Evolutionary conservation across 2,888 invertebrate genomes (phyloP).

Genomic region (Ceraclea dissimilis): DNA sequence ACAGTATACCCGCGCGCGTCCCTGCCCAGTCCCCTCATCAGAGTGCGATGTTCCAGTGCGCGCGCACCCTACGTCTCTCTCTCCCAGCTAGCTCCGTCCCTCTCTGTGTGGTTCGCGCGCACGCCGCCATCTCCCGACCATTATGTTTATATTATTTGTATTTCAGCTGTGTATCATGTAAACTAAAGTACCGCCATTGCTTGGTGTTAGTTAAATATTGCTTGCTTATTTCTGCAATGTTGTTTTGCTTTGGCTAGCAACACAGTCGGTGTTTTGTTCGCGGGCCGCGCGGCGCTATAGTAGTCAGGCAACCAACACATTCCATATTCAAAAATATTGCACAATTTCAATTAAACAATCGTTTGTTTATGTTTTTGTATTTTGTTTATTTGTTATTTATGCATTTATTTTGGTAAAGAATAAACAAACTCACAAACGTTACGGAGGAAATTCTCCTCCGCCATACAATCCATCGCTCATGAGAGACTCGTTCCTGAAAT

Average conservation of each 20-base stretch:
- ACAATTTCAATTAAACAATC: not conserved
- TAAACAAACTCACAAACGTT: not conserved
- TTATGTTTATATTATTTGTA: conserved; percentile 55
- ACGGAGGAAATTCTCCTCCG: not conserved
- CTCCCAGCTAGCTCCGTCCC: not conserved
- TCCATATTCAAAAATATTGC: too few species aligned
- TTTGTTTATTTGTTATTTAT: conserved; percentile 4
- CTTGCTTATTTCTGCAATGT: conserved; percentile 55
- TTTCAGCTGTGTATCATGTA: conserved; percentile 54
- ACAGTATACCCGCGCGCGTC: not conserved
- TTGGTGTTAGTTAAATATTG: conserved; percentile 47
- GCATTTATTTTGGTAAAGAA: not conserved
- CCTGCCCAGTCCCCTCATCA: not conserved
- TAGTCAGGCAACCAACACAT: too few species aligned
- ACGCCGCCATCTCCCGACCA: conserved; percentile 42
- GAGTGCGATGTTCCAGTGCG: not conserved
- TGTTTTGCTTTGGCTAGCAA: conserved; percentile 35
- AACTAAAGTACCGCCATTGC: conserved; percentile 50
- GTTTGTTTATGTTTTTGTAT: conserved; percentile 8
- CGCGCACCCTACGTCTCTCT: not conserved
- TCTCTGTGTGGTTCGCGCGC: conserved; percentile 28
- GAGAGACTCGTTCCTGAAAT: not conserved
- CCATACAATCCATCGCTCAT: not conserved
- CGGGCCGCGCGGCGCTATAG: conserved; percentile 7
- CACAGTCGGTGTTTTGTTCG: conserved; percentile 17